Percentiles rank a stretch among this genome's conserved stretches.
Evolutionary conservation across 2,113 vertebrate species (phyloP).

Genomic region (Hippocampus comes): DNA sequence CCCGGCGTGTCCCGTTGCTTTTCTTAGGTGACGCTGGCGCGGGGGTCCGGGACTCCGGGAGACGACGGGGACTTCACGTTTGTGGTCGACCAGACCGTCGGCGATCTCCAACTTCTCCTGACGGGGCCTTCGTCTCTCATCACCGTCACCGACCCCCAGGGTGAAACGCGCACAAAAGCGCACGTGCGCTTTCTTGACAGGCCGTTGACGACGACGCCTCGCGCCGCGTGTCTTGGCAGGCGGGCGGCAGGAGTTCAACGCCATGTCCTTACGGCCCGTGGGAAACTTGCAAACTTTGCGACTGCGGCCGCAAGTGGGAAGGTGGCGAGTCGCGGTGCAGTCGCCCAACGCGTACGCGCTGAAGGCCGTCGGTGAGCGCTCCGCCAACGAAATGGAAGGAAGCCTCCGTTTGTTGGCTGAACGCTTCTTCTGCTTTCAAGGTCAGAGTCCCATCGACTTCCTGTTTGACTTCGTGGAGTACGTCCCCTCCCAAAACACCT

Average conservation of each 20-base stretch:
- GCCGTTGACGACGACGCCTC: too few relatives aligned
- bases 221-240: neutral
- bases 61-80: conserved; percentile 42
- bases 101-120: conserved; percentile 48
- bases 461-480: conserved; percentile 56
- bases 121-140: conserved; percentile 35
- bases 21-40: conserved; percentile 59
- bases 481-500: conserved; percentile 22
- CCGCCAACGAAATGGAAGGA: neutral
- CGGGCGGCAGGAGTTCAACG: accelerated
- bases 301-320: conserved; percentile 39
- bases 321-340: conserved; percentile 46
- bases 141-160: conserved; percentile 49
- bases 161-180: conserved; percentile 23
- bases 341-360: conserved; percentile 52
- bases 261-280: conserved; percentile 19
- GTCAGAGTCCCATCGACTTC: conserved; percentile 57
- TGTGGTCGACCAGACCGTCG: conserved; percentile 40
- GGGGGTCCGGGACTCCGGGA: conserved; percentile 44
- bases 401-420: too few relatives aligned
- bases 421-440: conserved; percentile 27
- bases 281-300: conserved; percentile 52
- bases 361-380: conserved; percentile 56
- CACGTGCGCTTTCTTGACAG: too few relatives aligned
- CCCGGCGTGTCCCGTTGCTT: neutral